Percentiles rank a stretch among this genome's conserved stretches.
Conservation (phyloP, 2,113 vertebrate genomes). For the Xiphorhynchus elegans region DNA sequence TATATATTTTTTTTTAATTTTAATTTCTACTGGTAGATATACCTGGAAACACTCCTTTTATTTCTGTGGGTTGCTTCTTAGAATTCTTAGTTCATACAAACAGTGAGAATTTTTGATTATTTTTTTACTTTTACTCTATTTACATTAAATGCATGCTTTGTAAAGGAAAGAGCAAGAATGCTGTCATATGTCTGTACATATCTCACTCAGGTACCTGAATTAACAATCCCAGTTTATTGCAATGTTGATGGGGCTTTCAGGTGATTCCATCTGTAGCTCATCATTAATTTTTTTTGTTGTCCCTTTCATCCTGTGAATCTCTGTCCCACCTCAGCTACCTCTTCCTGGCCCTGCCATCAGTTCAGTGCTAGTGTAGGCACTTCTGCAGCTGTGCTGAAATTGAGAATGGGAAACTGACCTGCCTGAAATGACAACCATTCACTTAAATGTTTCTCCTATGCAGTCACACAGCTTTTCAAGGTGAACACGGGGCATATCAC, state of each 20-base stretch:
- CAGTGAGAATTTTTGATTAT: background rate
- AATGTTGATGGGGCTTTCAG: background rate
- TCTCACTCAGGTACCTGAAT: background rate
- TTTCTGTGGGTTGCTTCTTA: background rate
- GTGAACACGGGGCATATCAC: background rate
- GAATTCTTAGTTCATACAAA: background rate
- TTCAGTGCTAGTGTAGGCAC: background rate
- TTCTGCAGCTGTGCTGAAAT: background rate
- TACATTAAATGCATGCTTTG: background rate
- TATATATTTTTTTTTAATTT: background rate
- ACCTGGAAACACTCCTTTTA: background rate
- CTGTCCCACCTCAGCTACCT: background rate
- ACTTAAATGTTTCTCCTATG: background rate
- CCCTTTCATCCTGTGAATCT: background rate
- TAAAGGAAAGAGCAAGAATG: background rate
- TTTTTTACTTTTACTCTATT: background rate
- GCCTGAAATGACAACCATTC: background rate
- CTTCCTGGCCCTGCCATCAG: background rate
- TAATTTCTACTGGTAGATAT: background rate
- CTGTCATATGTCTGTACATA: background rate
- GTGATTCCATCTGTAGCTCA: background rate
- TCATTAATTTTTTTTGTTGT: background rate
- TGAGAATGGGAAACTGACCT: background rate
- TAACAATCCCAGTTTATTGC: background rate
- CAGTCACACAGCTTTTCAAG: background rate